These are phyloP conservation scores for Chouioia cunea DNA, from an alignment of 2,888 invertebrate species.

Conservation along the genomic window DNA sequence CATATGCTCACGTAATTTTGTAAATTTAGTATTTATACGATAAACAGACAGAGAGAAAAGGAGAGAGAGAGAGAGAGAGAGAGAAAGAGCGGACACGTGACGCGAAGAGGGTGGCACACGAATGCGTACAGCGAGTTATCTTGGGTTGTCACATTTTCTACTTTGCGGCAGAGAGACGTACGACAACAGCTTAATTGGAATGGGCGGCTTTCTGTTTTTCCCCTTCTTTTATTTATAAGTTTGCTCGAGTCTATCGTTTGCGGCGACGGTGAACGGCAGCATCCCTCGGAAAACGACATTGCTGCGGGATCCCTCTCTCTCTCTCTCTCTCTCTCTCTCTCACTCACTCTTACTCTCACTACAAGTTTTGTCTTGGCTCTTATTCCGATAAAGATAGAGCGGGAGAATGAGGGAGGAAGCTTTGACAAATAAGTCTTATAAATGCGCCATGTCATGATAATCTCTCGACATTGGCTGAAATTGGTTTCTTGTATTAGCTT, in stretches of 20 bases:
- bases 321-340: slow-evolving; percentile 30
- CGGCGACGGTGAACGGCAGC: slow-evolving; percentile 18
- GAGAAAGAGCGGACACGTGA: no score
- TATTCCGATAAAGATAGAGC: slow-evolving; percentile 22
- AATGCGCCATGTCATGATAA: slow-evolving; percentile 59
- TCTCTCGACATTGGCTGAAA: slow-evolving; percentile 49
- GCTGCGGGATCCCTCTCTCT: slow-evolving; percentile 30
- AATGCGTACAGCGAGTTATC: background rate
- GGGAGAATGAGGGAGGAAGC: slow-evolving; percentile 42
- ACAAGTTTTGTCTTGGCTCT: no score
- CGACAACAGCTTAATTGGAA: slow-evolving; percentile 65
- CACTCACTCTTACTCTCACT: slow-evolving; percentile 1
- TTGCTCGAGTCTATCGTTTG: slow-evolving; percentile 61
- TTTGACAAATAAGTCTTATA: slow-evolving; percentile 68
- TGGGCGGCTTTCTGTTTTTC: slow-evolving; percentile 40
- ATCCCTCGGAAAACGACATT: slow-evolving; percentile 30
- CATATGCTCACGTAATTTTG: background rate
- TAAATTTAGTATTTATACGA: no score
- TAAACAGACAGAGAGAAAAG: no score
- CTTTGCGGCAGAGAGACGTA: slow-evolving; percentile 61
- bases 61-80: no score
- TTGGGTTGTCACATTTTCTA: slow-evolving; percentile 64
- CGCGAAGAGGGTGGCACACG: slow-evolving; percentile 15
- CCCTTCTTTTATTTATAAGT: slow-evolving; percentile 65
- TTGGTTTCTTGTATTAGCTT: slow-evolving; percentile 38